Percentiles rank a stretch among this genome's conserved stretches.
These are phyloP conservation scores for Varanus komodoensis DNA, from an alignment of 2,113 vertebrate genomes.

Conservation along the genomic window DNA sequence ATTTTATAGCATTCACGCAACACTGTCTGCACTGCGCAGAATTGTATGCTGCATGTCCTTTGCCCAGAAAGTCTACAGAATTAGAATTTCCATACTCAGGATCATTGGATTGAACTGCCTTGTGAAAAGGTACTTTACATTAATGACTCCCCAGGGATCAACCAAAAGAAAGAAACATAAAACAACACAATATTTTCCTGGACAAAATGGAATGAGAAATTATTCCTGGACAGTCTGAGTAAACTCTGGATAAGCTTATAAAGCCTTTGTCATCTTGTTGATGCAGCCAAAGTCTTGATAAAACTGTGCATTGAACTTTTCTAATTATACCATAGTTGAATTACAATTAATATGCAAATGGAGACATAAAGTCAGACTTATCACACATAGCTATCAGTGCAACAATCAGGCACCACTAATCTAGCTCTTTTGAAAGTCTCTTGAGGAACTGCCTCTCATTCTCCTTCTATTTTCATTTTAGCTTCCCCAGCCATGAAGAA, in stretches of 20 bases:
- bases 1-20: not conserved
- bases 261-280: conserved; percentile 68
- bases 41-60: not conserved
- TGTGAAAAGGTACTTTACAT: conserved; percentile 27
- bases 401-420: conserved; percentile 59
- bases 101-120: not conserved
- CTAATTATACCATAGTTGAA: conserved; percentile 73
- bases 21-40: not conserved
- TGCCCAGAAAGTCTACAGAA: not conserved
- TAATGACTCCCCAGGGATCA: conserved; percentile 46
- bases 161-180: conserved; percentile 48
- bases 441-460: conserved; percentile 36
- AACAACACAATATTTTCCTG: conserved; percentile 55
- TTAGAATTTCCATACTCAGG: not conserved
- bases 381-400: conserved; percentile 59
- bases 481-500: conserved; percentile 20
- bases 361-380: conserved; percentile 70
- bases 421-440: conserved; percentile 52
- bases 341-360: conserved; percentile 80
- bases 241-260: conserved; percentile 52
- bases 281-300: conserved; percentile 69
- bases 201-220: conserved; percentile 57
- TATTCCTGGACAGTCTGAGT: conserved; percentile 51
- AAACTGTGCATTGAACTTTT: conserved; percentile 58
- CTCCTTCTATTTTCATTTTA: conserved; percentile 52